Conservation (phyloP, 2,113 vertebrate genomes). For the western clawed frog (Xenopus tropicalis) region DNA sequence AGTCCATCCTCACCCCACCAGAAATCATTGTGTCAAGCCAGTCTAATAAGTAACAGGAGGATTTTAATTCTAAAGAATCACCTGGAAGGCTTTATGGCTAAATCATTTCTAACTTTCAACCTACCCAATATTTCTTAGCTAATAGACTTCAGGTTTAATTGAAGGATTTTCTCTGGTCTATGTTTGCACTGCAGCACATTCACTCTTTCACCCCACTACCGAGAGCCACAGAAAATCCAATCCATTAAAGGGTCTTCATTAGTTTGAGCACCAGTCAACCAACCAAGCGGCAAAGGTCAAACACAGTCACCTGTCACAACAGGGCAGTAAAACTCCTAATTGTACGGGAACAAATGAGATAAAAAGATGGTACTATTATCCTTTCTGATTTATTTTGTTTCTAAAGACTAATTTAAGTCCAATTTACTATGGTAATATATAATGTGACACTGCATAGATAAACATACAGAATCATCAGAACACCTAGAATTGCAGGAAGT, state of each 20-base stretch:
- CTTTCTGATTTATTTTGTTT: slow-evolving; percentile 72
- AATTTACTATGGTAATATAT: slow-evolving; percentile 63
- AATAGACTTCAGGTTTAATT: slow-evolving; percentile 73
- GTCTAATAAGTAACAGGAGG: slow-evolving; percentile 39
- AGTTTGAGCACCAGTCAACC: slow-evolving; percentile 70
- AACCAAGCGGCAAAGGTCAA: slow-evolving; percentile 74
- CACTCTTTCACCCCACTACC: slow-evolving; percentile 66
- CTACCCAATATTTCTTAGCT: slow-evolving; percentile 72
- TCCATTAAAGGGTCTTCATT: slow-evolving; percentile 74
- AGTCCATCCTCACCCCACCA: background rate
- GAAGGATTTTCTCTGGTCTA: slow-evolving; percentile 71
- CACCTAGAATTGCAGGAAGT: background rate
- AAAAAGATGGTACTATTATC: slow-evolving; percentile 71
- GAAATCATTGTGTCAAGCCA: slow-evolving; percentile 14
- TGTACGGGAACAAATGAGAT: slow-evolving; percentile 73
- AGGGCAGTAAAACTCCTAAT: slow-evolving; percentile 74
- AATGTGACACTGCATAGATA: slow-evolving; percentile 38
- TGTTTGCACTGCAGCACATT: slow-evolving; percentile 66
- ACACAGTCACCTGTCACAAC: slow-evolving; percentile 74
- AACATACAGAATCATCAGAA: background rate
- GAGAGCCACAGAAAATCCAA: slow-evolving; percentile 66
- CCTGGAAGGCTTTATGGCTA: slow-evolving; percentile 59
- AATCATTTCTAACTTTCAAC: slow-evolving; percentile 69
- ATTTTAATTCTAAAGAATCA: slow-evolving; percentile 52
- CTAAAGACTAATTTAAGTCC: slow-evolving; percentile 69